A percentile compares a stretch with the other conserved stretches of the same genome.
phyloP scores from a whole-genome alignment of 2,113 vertebrate genomes.

The Ranitomeya imitator region DNA sequence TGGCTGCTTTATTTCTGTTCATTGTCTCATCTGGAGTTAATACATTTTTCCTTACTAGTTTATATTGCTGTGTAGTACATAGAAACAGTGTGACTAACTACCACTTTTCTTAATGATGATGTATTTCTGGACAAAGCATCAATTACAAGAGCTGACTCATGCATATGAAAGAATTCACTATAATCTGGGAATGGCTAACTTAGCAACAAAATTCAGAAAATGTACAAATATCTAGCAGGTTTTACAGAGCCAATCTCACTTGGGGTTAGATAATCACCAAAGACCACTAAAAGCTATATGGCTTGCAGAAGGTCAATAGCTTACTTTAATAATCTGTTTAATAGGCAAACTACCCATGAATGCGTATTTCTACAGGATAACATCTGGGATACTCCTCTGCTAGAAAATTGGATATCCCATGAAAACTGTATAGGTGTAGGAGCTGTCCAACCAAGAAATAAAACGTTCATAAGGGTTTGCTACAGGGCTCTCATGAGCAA shows the following conservation, averaged over 20 bases:
- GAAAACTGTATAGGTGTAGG: no score
- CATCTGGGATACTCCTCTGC: no score
- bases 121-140: background rate
- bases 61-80: background rate
- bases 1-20: background rate
- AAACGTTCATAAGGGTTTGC: no score
- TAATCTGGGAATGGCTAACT: background rate
- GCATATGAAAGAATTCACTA: background rate
- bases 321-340: no score
- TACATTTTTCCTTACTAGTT: background rate
- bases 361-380: no score
- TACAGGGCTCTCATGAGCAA: no score
- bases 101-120: slow-evolving; percentile 17
- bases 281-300: background rate
- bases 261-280: background rate
- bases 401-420: no score
- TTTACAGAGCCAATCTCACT: background rate
- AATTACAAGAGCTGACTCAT: slow-evolving; percentile 14
- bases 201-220: background rate
- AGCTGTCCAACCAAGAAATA: no score
- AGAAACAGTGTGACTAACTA: background rate
- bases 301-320: no score
- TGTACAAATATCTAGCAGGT: background rate
- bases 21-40: background rate
- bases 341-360: no score